Evolutionary conservation across 92 coral and sea anemone species (phyloP).

Genomic region (Metridium senile): DNA sequence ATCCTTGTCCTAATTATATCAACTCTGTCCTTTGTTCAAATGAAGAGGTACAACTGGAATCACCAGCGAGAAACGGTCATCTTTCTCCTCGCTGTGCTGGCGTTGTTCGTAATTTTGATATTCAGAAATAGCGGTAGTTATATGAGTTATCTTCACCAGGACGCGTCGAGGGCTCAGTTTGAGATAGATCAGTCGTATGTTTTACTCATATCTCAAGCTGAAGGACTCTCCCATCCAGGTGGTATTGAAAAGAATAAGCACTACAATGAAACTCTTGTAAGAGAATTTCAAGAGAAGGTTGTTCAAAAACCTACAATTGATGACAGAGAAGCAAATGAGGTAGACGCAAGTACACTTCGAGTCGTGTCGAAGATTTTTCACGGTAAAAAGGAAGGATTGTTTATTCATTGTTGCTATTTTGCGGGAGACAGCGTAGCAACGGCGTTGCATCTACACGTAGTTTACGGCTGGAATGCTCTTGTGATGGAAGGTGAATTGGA

Average conservation of each 20-base stretch:
- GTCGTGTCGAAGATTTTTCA: slow-evolving; percentile 13
- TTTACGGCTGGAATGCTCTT: slow-evolving; percentile 26
- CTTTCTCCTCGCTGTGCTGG: slow-evolving; percentile 29
- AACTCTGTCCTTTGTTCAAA: not conserved
- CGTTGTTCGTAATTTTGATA: slow-evolving; percentile 38
- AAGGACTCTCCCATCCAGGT: slow-evolving; percentile 9
- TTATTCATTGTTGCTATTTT: slow-evolving; percentile 30
- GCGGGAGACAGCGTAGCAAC: slow-evolving; percentile 4
- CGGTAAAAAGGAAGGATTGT: slow-evolving; percentile 21
- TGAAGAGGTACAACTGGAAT: slow-evolving; percentile 15
- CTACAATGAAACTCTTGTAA: slow-evolving; percentile 13
- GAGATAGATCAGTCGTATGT: slow-evolving; percentile 71
- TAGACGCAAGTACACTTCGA: not conserved
- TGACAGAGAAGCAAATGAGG: not conserved
- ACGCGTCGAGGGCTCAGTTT: slow-evolving; percentile 55
- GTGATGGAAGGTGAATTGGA: slow-evolving; percentile 25
- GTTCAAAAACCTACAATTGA: slow-evolving; percentile 3
- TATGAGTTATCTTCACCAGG: slow-evolving; percentile 43
- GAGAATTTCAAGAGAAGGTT: slow-evolving; percentile 10
- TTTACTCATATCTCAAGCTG: slow-evolving; percentile 53
- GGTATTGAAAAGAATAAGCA: not conserved
- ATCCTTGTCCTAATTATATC: too few relatives aligned
- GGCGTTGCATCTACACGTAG: slow-evolving; percentile 2
- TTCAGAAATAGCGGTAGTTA: slow-evolving; percentile 40
- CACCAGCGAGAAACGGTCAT: slow-evolving; percentile 26